Percentiles rank a stretch among this genome's conserved stretches.
These are phyloP conservation scores for Sturnus vulgaris DNA, from an alignment of 2,113 vertebrate species.

Conservation along the genomic window DNA sequence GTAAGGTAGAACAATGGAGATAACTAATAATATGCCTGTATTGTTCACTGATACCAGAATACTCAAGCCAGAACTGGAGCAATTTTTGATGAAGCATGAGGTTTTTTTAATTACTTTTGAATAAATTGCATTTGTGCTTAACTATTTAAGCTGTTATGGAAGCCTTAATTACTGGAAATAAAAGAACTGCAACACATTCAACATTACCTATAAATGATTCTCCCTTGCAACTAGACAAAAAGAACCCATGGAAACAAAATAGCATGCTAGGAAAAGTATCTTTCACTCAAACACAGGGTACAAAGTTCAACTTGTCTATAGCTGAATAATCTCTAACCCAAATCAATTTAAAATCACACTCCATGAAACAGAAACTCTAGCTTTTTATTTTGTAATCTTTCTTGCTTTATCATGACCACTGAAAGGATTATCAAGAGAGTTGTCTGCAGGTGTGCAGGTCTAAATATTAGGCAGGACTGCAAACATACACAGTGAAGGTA, in stretches of 20 bases:
- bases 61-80: background rate
- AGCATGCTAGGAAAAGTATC: slow-evolving; percentile 53
- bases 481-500: background rate
- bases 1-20: background rate
- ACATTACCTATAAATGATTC: slow-evolving; percentile 46
- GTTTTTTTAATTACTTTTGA: background rate
- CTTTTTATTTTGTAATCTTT: slow-evolving; percentile 58
- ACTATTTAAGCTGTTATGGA: background rate
- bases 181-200: background rate
- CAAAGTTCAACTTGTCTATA: slow-evolving; percentile 35
- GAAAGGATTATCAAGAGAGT: slow-evolving; percentile 19
- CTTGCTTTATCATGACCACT: slow-evolving; percentile 8
- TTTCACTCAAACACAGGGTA: slow-evolving; percentile 46
- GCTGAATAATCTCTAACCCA: slow-evolving; percentile 25
- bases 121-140: background rate
- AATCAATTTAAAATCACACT: slow-evolving; percentile 52
- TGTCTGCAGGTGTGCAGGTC: background rate
- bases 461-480: background rate
- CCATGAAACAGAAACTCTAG: slow-evolving; percentile 44
- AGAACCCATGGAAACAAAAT: slow-evolving; percentile 58
- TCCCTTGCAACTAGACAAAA: slow-evolving; percentile 33
- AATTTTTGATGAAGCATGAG: background rate
- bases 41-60: background rate
- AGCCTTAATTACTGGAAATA: background rate
- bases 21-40: background rate